Percentiles rank a stretch among this genome's conserved stretches.
Evolutionary conservation across 2,797 vertebrate genomes (phyloP).

Genomic region (Sylvilagus floridanus): DNA sequence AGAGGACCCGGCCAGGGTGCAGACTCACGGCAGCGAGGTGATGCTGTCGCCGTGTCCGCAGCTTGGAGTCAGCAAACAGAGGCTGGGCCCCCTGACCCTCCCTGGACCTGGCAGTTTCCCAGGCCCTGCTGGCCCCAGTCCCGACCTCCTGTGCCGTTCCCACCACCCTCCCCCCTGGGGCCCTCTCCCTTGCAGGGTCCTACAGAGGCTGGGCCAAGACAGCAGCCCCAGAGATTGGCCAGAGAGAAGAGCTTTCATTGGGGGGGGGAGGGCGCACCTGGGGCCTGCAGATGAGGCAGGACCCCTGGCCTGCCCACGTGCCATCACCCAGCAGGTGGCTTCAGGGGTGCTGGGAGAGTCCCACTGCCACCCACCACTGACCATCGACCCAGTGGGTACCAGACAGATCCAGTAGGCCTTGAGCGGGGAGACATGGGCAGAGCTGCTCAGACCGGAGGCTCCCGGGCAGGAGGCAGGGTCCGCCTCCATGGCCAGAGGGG

Average conservation of each 20-base stretch:
- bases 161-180: not conserved
- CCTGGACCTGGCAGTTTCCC: not conserved
- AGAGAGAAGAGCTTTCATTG: not conserved
- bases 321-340: too few relatives aligned
- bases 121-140: slow-evolving; percentile 15
- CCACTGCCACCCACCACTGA: not conserved
- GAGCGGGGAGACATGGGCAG: not conserved
- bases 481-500: not conserved
- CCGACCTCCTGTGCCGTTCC: not conserved
- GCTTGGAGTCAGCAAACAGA: slow-evolving; percentile 67
- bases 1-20: not conserved
- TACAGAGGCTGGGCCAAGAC: not conserved
- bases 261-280: not conserved
- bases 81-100: slow-evolving; percentile 31
- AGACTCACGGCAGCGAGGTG: not conserved
- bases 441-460: not conserved
- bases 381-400: not conserved
- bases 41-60: slow-evolving; percentile 72
- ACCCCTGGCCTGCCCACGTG: not conserved
- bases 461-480: fast-evolving
- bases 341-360: too few relatives aligned
- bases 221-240: not conserved
- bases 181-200: not conserved
- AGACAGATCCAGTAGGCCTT: too few relatives aligned
- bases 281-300: not conserved